Percentiles rank a stretch among this genome's conserved stretches.
phyloP scores from a whole-genome alignment of 2,888 invertebrate genomes.

The Erynnis tages region DNA sequence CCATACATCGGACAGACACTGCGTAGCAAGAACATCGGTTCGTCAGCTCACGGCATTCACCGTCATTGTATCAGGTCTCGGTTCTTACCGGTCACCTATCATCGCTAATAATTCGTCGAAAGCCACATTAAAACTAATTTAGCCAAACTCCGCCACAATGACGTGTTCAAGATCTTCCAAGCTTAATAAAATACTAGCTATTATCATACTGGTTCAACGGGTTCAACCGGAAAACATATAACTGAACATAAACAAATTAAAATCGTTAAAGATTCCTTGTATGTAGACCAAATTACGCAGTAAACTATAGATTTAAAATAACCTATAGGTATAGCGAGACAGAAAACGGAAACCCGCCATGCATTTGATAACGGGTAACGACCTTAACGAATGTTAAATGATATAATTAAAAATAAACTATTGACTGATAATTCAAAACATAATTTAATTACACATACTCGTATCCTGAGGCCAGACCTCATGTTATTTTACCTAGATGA shows the following conservation, averaged over 20 bases:
- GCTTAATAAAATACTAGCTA: not conserved
- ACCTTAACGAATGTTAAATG: too few relatives aligned
- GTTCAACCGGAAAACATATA: not conserved
- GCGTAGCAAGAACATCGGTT: slow-evolving; percentile 1
- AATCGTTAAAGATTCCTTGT: not conserved
- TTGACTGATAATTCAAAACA: too few relatives aligned
- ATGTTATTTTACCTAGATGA: too few relatives aligned
- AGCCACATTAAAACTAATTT: not conserved
- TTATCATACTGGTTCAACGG: not conserved
- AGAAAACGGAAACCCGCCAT: too few relatives aligned
- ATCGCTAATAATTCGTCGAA: not conserved
- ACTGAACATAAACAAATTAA: not conserved
- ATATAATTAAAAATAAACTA: too few relatives aligned
- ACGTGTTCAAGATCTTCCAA: not conserved
- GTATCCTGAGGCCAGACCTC: too few relatives aligned
- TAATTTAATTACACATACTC: too few relatives aligned
- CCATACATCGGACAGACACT: not conserved
- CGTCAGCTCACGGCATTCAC: not conserved
- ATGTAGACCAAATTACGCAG: too few relatives aligned
- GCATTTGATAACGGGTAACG: too few relatives aligned
- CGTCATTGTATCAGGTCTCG: not conserved
- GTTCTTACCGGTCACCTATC: not conserved
- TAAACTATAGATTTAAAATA: too few relatives aligned
- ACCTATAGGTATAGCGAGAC: too few relatives aligned
- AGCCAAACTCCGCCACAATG: not conserved